These are phyloP conservation scores for Azorinus chamasolen DNA, from an alignment of 2,888 invertebrate genomes.

Conservation along the genomic window DNA sequence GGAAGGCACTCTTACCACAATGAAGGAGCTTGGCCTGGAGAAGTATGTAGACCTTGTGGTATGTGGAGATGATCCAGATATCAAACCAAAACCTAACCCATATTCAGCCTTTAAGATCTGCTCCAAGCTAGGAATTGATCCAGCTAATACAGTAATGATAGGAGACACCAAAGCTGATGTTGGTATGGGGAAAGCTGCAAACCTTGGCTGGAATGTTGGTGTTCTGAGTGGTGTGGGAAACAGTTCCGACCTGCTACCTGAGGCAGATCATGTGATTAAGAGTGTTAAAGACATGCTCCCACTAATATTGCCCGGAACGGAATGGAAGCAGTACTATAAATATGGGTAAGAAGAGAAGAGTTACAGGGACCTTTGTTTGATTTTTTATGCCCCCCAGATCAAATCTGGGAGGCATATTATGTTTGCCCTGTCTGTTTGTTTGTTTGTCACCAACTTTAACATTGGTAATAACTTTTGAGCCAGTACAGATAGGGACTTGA, in stretches of 20 bases:
- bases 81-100: slow-evolving; percentile 86
- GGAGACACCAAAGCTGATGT: slow-evolving; percentile 87
- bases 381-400: too few relatives aligned
- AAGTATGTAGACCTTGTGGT: slow-evolving; percentile 86
- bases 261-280: slow-evolving; percentile 81
- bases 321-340: slow-evolving; percentile 78
- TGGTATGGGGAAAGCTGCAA: slow-evolving; percentile 86
- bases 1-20: slow-evolving; percentile 71
- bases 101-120: slow-evolving; percentile 86
- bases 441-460: too few relatives aligned
- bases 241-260: slow-evolving; percentile 75
- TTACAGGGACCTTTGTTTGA: too few relatives aligned
- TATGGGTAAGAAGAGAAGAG: slow-evolving; percentile 67
- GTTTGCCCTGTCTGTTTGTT: too few relatives aligned
- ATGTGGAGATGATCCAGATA: slow-evolving; percentile 86
- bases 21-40: slow-evolving; percentile 71
- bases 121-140: slow-evolving; percentile 76
- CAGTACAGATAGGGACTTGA: too few relatives aligned
- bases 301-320: slow-evolving; percentile 78
- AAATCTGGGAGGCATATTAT: too few relatives aligned
- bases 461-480: too few relatives aligned
- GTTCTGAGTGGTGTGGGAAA: slow-evolving; percentile 86
- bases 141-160: slow-evolving; percentile 85
- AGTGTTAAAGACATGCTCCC: slow-evolving; percentile 82
- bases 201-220: slow-evolving; percentile 86